Evolutionary conservation across 2,797 vertebrate genomes (phyloP).

Genomic region (Manis pentadactyla): DNA sequence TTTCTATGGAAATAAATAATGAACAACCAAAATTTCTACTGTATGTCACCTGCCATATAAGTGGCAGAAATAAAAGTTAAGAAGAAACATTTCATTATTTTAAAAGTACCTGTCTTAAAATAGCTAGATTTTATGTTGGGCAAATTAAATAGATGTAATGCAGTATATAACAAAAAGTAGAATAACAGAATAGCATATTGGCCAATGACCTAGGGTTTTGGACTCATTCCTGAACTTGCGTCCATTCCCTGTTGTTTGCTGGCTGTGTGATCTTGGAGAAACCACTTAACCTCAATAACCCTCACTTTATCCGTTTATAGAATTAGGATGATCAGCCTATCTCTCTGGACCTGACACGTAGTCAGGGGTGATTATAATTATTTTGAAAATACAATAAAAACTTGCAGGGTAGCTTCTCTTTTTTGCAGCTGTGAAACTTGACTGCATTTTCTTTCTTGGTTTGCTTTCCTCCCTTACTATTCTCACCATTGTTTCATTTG

Average conservation of each 20-base stretch:
- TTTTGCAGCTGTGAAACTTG: slow-evolving; percentile 13
- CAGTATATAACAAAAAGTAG: background rate
- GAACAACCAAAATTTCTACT: slow-evolving; percentile 48
- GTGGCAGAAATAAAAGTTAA: slow-evolving; percentile 46
- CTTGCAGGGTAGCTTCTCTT: background rate
- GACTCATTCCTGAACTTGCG: background rate
- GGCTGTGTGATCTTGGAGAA: background rate
- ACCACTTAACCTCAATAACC: background rate
- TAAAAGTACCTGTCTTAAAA: slow-evolving; percentile 25
- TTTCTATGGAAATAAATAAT: slow-evolving; percentile 59
- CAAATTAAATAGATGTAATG: slow-evolving; percentile 17
- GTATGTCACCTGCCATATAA: slow-evolving; percentile 39
- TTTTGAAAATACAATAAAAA: slow-evolving; percentile 22
- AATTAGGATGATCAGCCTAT: background rate
- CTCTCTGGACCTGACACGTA: background rate
- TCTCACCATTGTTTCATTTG: slow-evolving; percentile 33
- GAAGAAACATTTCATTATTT: slow-evolving; percentile 51
- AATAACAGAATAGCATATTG: background rate
- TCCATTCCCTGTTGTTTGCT: slow-evolving; percentile 12
- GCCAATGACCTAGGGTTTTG: background rate
- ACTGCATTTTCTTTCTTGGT: background rate
- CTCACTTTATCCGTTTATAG: slow-evolving; percentile 15
- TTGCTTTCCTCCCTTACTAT: background rate
- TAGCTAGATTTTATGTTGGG: slow-evolving; percentile 42
- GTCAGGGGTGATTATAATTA: background rate